Percentiles rank a stretch among this genome's conserved stretches.
phyloP scores from a whole-genome alignment of 1,140 invertebrate species.

The Diorhabda carinulata region DNA sequence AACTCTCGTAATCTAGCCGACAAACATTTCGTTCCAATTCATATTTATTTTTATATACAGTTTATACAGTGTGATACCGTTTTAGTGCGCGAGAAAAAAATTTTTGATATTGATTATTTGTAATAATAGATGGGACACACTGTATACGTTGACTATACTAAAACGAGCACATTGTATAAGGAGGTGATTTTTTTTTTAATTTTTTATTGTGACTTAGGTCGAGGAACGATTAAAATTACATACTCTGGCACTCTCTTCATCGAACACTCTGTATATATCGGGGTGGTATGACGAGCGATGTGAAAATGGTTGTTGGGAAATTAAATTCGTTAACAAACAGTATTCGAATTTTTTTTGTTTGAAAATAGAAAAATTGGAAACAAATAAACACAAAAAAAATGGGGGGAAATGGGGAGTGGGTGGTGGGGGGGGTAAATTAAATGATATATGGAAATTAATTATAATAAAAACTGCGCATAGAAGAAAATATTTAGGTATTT shows the following conservation, averaged over 20 bases:
- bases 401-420: no score
- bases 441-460: not conserved
- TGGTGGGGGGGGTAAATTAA: no score
- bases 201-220: not conserved
- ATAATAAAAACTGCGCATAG: not conserved
- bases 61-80: slow-evolving; percentile 1
- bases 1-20: no score
- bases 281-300: not conserved
- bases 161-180: slow-evolving; percentile 18
- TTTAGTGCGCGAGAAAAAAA: no score
- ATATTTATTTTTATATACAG: not conserved
- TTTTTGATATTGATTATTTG: no score
- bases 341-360: not conserved
- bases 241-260: not conserved
- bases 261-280: not conserved
- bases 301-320: not conserved
- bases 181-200: not conserved
- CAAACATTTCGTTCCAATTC: not conserved
- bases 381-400: no score
- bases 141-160: slow-evolving; percentile 3
- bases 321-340: no score
- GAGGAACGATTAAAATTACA: not conserved
- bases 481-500: no score
- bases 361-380: not conserved
- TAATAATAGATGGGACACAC: no score